Percentiles rank a stretch among this genome's conserved stretches.
Evolutionary conservation across 2,888 invertebrate species (phyloP).

Genomic region (Lasioglossum leucozonium): DNA sequence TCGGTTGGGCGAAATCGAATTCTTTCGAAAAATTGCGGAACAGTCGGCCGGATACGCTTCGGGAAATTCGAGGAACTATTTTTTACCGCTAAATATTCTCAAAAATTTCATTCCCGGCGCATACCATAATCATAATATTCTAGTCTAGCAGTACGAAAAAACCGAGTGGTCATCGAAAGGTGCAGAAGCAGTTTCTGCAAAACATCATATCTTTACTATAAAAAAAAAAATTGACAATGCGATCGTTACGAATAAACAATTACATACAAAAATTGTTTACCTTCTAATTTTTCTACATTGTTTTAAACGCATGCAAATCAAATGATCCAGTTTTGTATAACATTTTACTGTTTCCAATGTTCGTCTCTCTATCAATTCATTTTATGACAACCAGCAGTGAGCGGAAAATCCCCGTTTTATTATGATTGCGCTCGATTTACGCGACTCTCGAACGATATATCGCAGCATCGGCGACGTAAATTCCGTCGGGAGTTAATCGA

Average conservation of each 20-base stretch:
- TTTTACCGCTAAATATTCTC: not conserved
- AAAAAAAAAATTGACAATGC: no score
- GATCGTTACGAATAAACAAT: no score
- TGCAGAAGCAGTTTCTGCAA: no score
- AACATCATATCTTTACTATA: no score
- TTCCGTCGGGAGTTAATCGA: slow-evolving; percentile 1
- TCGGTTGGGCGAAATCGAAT: not conserved
- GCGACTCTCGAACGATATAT: not conserved
- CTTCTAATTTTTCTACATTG: no score
- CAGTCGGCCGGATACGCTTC: not conserved
- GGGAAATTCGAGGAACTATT: slow-evolving; percentile 20
- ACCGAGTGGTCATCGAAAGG: no score
- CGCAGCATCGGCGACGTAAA: not conserved
- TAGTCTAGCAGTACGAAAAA: not conserved
- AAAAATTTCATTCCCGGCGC: not conserved
- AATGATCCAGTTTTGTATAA: no score
- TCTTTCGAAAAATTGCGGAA: slow-evolving; percentile 6
- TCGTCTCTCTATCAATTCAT: not conserved
- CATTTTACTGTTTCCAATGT: not conserved
- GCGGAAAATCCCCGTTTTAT: not conserved
- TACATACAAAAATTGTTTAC: no score
- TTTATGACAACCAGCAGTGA: not conserved
- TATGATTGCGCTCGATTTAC: not conserved
- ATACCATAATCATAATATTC: not conserved
- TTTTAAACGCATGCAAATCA: no score